Evolutionary conservation across 2,113 vertebrate species (phyloP).

Genomic region (Hiodon tergisus): DNA sequence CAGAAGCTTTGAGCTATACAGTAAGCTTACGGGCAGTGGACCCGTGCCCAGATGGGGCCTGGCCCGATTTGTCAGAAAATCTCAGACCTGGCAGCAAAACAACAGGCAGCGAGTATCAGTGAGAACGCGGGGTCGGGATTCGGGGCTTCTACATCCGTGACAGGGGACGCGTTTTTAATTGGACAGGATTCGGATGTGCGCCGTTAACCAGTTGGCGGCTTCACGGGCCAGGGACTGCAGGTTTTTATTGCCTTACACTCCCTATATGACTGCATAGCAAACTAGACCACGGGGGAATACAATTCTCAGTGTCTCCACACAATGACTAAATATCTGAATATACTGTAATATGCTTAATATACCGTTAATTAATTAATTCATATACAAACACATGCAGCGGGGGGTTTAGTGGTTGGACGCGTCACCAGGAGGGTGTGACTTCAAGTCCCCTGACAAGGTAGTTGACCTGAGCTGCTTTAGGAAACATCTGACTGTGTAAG

Average conservation of each 20-base stretch:
- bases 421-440: no score
- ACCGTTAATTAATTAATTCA: no score
- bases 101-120: not conserved
- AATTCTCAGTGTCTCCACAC: no score
- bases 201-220: constrained; percentile 18
- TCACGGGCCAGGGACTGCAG: constrained; percentile 26
- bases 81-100: no score
- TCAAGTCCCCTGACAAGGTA: no score
- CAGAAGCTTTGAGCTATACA: not conserved
- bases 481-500: no score
- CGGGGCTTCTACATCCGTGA: not conserved
- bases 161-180: not conserved
- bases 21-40: not conserved
- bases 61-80: no score
- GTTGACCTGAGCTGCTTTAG: no score
- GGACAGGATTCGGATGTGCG: not conserved
- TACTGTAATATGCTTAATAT: no score
- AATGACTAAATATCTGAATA: no score
- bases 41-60: not conserved
- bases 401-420: no score
- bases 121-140: not conserved
- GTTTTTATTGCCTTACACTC: constrained; percentile 40
- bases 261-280: constrained; percentile 34
- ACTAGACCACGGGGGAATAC: not conserved
- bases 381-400: no score